Evolutionary conservation across 2,113 vertebrate species (phyloP), one percentile per base, ranked within the genome.

Genomic region (Calyptommatus sinebrachiatus): DNA sequence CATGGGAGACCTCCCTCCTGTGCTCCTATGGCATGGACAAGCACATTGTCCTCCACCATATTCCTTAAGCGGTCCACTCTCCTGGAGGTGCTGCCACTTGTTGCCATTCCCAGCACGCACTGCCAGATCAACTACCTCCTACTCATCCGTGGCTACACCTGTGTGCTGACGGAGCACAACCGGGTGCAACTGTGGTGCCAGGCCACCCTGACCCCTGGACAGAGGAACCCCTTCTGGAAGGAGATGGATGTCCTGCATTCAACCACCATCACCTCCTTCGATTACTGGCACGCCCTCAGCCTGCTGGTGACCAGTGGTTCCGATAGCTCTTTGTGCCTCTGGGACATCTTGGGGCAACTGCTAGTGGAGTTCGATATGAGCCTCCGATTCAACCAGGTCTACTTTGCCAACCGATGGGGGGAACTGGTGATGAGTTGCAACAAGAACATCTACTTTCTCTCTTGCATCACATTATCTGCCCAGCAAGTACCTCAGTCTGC

Each of bases 1-100:
- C 22, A 18, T 61, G 20, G 41, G 89, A 86, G 73, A 79, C 78
- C 28, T 60, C 88, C 83, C 29, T 88, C 61, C 73, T 94, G 18
- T 94, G 92, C 45, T 94, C 92, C 73, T 93, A 92, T 3, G 93
- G 93, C 21, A 65, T 87, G 3, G 93, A 94, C 45, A 73, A 93
- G 18, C 91, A 89, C 7, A 69, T 94, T 29, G 83, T 84, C 41
- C 72, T 92, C 89, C 50, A 78, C 86, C 60, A 81, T 81, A 7
- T 11, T 70, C n/a, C 2, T 81, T 1, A 76, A 76, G 21, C 70
- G 48, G 66, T 70, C 11, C 35, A 66, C 70, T 21, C 18, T 90
- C 6, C 76, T 93, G 63, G 65, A 76, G 0, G 29, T 94, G n/a
- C 18, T 1, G 14, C 65, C 50, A 0, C 46, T 91, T 0, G 63